Evolutionary conservation across 2,888 invertebrate species (phyloP).

Genomic region (Idaea biselata): DNA sequence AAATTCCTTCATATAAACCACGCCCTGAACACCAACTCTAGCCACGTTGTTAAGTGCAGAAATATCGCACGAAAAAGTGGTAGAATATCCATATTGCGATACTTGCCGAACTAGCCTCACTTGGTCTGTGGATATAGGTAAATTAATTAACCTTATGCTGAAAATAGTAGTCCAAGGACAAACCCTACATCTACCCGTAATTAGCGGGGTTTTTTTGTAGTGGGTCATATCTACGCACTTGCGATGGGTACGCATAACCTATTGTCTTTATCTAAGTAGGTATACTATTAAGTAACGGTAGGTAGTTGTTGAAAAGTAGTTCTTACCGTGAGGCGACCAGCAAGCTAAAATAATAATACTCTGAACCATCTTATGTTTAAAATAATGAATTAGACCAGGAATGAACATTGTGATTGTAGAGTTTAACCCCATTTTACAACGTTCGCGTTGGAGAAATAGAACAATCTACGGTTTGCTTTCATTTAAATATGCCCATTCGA

Average conservation of each 20-base stretch:
- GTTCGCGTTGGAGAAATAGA: background rate
- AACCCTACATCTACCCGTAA: too few relatives aligned
- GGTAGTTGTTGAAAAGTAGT: too few relatives aligned
- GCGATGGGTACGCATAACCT: too few relatives aligned
- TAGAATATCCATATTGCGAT: slow-evolving; percentile 38
- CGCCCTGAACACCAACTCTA: slow-evolving; percentile 46
- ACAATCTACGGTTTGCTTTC: background rate
- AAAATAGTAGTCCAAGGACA: too few relatives aligned
- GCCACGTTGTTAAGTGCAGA: slow-evolving; percentile 30
- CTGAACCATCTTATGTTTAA: slow-evolving; percentile 52
- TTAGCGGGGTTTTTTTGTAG: too few relatives aligned
- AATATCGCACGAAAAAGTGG: slow-evolving; percentile 46
- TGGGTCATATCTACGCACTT: too few relatives aligned
- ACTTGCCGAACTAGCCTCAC: slow-evolving; percentile 45
- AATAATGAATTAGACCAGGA: slow-evolving; percentile 47
- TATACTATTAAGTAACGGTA: too few relatives aligned
- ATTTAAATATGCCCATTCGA: background rate
- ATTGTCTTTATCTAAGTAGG: too few relatives aligned
- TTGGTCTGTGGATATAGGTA: slow-evolving; percentile 41
- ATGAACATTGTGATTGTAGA: slow-evolving; percentile 33
- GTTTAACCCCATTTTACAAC: background rate
- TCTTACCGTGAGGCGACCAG: slow-evolving; percentile 47
- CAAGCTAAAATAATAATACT: slow-evolving; percentile 57
- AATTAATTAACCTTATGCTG: background rate
- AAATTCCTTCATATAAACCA: slow-evolving; percentile 40